Base-by-base conservation (phyloP, 2,797 vertebrate species). In the Acanthopagrus latus region DNA sequence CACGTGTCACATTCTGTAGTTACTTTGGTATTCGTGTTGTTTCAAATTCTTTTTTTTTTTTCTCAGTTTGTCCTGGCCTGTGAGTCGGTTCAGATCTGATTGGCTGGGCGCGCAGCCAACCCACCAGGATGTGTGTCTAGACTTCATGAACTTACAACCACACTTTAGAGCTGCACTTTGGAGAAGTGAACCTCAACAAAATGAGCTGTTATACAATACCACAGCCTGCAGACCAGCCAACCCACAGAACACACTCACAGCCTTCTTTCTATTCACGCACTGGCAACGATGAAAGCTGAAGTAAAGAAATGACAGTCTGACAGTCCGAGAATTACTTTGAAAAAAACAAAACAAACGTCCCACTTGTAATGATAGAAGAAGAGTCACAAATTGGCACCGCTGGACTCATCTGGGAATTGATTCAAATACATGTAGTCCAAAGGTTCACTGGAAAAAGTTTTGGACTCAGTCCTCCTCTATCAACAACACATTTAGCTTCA, bases 101-200 rank as follows among this genome's bases (percentile, higher is more conserved):
- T 74, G 51, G 21, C 50, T 25, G 69, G 72, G 63, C 38, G 1
- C 46, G 47, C 51, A 56, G 73, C 78, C 86, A 85, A 29, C 44
- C 65, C 76, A 70, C 52, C 43, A 58, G 75, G 66, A 77, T 72
- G 66, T 77, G 59, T 63, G 85, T 83, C 86, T 80, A 76, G 85
- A 86, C 80, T 41, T 79, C 56, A 41, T 75, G 59, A 64, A 80
- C 57, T 76, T 57, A 46, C 52, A 43, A 25, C 60, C 43, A 27
- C 70, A 70, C 63, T 65, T 7, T 27, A n/a, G 55, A 65, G 54
- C 69, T 71, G 50, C 41, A 23, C 76, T 89, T 81, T 70, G 69
- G 44, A 81, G 74, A 82, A 69, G 60, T 69, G n/a, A 50, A 21
- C 54, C 57, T 64, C 71, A 33, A 33, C 50, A 71, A 65, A 86